Evolutionary conservation across 2,797 vertebrate genomes (phyloP), one percentile per base, ranked within the genome.

Genomic region (Karalla daura): DNA sequence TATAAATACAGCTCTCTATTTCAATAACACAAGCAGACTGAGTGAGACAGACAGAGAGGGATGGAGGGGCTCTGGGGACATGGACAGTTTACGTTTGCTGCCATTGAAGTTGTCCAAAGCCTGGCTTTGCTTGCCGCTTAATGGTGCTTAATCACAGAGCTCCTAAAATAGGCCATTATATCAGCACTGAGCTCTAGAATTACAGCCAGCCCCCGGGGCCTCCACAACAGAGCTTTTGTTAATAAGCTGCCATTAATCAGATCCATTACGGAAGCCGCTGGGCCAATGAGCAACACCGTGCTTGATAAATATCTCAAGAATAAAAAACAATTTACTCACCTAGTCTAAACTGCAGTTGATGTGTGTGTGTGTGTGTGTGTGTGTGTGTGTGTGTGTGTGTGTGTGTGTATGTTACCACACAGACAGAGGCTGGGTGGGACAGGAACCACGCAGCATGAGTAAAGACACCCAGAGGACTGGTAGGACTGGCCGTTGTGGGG

Each of bases 161-260:
- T 86, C 80, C 64, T 87, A 90, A 94, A 94, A 88, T 83, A 90
- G 86, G 75, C 89, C 87, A 91, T 92, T 94, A 93, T 84, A 91
- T 86, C 86, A 86, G 84, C 81, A 54, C 54, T 41, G 83, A 50
- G 86, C 80, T 91, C 86, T 89, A 86, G 87, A 77, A 73, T 91
- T 88, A 91, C 87, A 81, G 59, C 23, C 78, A 75, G 78, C 83
- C 91, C 87, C 79, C 80, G 18, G 90, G 91, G 87, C 62, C 81
- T 27, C 52, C 73, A 92, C 90, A 92, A 87, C 87, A 86, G 88
- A 77, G 87, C 89, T 91, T 90, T 90, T 92, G 92, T 93, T 93
- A 94, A 93, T 93, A 91, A 86, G 73, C 70, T 51, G 63, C 81
- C 91, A 93, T 93, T 92, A 93, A 94, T 93, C 90, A 93, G 90